These are phyloP conservation scores for Daphoenositta chrysoptera DNA, from an alignment of 2,113 vertebrate species.

Conservation along the genomic window DNA sequence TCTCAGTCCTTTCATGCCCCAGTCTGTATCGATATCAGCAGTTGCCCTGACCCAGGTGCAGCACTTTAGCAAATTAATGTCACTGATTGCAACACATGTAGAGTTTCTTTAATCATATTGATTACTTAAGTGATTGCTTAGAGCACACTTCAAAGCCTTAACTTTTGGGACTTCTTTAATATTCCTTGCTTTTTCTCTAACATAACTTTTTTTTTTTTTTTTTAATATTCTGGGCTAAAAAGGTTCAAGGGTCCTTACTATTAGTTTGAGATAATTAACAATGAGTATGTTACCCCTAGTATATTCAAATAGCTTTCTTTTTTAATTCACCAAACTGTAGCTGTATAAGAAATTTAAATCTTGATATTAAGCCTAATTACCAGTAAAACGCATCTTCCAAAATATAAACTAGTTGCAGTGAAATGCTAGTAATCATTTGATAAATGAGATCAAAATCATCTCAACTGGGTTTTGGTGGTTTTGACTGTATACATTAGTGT, in stretches of 20 bases:
- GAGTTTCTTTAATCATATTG: background rate
- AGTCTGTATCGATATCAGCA: accelerated
- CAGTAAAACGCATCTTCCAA: background rate
- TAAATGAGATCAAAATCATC: background rate
- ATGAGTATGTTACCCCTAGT: background rate
- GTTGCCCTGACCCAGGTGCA: background rate
- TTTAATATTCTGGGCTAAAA: background rate
- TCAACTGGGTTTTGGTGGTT: background rate
- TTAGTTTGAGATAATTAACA: background rate
- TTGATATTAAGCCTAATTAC: background rate
- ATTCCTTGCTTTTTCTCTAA: background rate
- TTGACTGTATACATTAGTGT: background rate
- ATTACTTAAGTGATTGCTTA: background rate
- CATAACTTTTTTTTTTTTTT: background rate
- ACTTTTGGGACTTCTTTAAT: background rate
- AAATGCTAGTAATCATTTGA: background rate
- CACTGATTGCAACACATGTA: background rate
- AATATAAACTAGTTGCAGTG: background rate
- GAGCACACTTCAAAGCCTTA: background rate
- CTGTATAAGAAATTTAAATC: background rate
- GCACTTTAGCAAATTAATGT: background rate
- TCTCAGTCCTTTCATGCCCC: background rate
- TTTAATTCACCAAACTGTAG: background rate
- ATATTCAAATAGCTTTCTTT: background rate
- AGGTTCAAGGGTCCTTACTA: background rate